Evolutionary conservation across 1,140 invertebrate genomes (phyloP).

Genomic region (Parapsyche elsis): DNA sequence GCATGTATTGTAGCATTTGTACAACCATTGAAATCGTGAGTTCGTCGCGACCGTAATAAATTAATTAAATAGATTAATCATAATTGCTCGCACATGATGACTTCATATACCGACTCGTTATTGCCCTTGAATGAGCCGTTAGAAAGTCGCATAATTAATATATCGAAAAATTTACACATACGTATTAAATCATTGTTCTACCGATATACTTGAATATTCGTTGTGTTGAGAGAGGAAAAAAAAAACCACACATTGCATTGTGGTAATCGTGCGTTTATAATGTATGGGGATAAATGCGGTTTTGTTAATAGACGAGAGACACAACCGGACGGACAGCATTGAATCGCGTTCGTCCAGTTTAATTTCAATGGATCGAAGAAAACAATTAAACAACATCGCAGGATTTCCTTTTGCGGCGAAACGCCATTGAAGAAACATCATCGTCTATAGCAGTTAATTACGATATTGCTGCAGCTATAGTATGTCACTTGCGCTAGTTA

Average conservation of each 20-base stretch:
- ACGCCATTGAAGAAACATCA: neutral
- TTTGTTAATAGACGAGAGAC: too few relatives aligned
- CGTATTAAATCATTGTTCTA: too few relatives aligned
- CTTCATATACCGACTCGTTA: too few relatives aligned
- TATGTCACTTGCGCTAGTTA: too few relatives aligned
- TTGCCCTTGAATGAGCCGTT: too few relatives aligned
- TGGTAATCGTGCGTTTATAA: too few relatives aligned
- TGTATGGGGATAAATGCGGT: too few relatives aligned
- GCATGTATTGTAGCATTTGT: too few relatives aligned
- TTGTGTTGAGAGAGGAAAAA: too few relatives aligned
- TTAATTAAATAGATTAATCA: neutral
- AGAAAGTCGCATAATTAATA: neutral
- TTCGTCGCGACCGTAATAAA: neutral
- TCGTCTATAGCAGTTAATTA: neutral
- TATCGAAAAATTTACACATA: neutral
- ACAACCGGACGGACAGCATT: constrained; percentile 23
- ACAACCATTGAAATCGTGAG: neutral
- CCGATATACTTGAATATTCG: too few relatives aligned
- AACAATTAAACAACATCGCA: neutral
- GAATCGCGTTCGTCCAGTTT: constrained; percentile 12
- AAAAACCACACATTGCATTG: too few relatives aligned
- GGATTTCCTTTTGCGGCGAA: constrained; percentile 1
- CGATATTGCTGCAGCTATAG: too few relatives aligned
- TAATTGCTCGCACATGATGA: neutral
- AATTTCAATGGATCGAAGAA: constrained; percentile 11